Percentiles rank a stretch among this genome's conserved stretches.
Conservation (phyloP, 53 echinoderm and acorn worm genomes). For the Holothuria scabra region DNA sequence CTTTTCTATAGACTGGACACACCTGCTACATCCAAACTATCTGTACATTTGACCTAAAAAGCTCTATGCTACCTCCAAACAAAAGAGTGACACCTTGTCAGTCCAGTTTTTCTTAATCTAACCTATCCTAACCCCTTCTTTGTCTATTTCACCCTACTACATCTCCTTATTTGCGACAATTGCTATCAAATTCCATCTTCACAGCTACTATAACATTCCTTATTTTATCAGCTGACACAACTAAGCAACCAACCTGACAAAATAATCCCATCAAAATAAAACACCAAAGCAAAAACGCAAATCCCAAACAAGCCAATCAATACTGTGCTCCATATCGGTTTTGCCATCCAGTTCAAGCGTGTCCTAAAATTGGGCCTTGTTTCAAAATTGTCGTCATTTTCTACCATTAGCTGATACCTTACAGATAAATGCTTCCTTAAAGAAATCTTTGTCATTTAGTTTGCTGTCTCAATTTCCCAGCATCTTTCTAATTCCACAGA, state of each 20-base stretch:
- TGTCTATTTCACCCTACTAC: too few relatives aligned
- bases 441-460: background rate
- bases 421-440: background rate
- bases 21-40: too few relatives aligned
- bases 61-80: too few relatives aligned
- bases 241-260: background rate
- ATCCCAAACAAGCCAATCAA: slow-evolving; percentile 6
- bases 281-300: background rate
- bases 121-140: too few relatives aligned
- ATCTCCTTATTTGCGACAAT: too few relatives aligned
- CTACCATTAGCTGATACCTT: background rate
- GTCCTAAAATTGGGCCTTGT: slow-evolving; percentile 9
- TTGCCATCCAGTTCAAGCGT: background rate
- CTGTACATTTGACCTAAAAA: too few relatives aligned
- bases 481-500: background rate
- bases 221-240: slow-evolving; percentile 1
- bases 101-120: too few relatives aligned
- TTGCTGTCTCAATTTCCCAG: slow-evolving; percentile 1
- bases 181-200: too few relatives aligned
- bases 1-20: too few relatives aligned
- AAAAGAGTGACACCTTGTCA: too few relatives aligned
- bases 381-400: slow-evolving; percentile 2
- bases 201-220: background rate
- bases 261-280: background rate
- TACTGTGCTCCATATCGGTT: slow-evolving; percentile 1